Evolutionary conservation across 2,113 vertebrate genomes (phyloP).

Genomic region (Gambusia holbrooki): DNA sequence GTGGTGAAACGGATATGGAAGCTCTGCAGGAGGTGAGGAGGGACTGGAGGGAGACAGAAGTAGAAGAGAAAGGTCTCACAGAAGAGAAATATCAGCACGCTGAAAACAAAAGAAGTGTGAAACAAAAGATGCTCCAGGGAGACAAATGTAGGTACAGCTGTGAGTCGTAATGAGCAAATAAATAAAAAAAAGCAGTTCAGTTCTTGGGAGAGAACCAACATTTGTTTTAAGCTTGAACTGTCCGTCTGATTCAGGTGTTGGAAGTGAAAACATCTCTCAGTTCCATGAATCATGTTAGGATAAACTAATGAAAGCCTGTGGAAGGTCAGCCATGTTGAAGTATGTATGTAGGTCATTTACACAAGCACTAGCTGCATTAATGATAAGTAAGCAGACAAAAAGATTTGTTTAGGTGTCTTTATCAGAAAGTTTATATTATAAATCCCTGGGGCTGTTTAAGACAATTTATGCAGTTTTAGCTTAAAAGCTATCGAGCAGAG

Average conservation of each 20-base stretch:
- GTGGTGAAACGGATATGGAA: conserved; percentile 38
- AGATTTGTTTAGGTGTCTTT: background rate
- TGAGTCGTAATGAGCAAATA: conserved; percentile 1
- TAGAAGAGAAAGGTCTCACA: conserved; percentile 13
- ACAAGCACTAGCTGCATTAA: background rate
- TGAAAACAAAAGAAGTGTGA: background rate
- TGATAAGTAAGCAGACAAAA: background rate
- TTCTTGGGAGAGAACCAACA: conserved; percentile 1
- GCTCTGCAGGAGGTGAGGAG: conserved; percentile 14
- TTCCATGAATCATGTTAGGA: conserved; percentile 14
- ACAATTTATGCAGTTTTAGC: no score
- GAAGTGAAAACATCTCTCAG: conserved; percentile 34
- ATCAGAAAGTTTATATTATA: background rate
- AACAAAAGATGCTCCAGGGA: conserved; percentile 12
- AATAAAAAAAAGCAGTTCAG: background rate
- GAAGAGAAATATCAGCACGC: background rate
- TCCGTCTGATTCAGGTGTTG: conserved; percentile 5
- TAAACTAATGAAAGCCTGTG: conserved; percentile 20
- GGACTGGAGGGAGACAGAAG: conserved; percentile 5
- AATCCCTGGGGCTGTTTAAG: no score
- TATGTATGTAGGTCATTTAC: background rate
- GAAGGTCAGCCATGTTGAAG: conserved; percentile 19
- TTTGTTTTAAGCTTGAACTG: background rate
- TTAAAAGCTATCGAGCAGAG: no score
- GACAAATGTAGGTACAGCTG: background rate